phyloP scores from a whole-genome alignment of 2,888 invertebrate species.

The Athalia cordata region DNA sequence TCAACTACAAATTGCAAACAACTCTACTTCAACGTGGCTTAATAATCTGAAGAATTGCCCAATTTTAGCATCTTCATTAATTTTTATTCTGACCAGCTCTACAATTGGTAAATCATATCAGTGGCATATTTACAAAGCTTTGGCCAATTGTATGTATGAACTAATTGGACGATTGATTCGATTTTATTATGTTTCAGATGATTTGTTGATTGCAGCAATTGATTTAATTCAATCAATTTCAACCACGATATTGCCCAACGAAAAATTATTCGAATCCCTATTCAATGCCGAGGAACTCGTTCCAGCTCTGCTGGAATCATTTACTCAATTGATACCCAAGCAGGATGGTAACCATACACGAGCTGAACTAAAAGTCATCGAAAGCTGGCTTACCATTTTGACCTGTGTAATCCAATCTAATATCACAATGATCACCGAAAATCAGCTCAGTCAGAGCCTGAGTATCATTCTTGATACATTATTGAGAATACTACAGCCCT shows the following conservation, averaged over 20 bases:
- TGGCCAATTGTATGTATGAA: background rate
- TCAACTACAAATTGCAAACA: slow-evolving; percentile 56
- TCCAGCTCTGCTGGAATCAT: slow-evolving; percentile 59
- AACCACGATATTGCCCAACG: slow-evolving; percentile 50
- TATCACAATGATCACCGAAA: slow-evolving; percentile 48
- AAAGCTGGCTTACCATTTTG: slow-evolving; percentile 61
- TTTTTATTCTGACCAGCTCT: slow-evolving; percentile 85
- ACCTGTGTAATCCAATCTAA: slow-evolving; percentile 54
- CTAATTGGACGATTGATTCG: background rate
- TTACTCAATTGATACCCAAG: slow-evolving; percentile 57
- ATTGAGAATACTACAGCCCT: slow-evolving; percentile 59
- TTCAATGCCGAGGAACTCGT: slow-evolving; percentile 58
- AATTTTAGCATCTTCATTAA: slow-evolving; percentile 77
- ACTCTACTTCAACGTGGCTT: slow-evolving; percentile 61
- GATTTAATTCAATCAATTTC: slow-evolving; percentile 61
- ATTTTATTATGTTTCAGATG: slow-evolving; percentile 40
- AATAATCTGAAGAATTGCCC: slow-evolving; percentile 63
- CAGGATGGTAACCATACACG: slow-evolving; percentile 51
- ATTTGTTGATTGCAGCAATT: slow-evolving; percentile 60
- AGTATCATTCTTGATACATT: slow-evolving; percentile 55
- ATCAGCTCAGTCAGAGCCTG: slow-evolving; percentile 49
- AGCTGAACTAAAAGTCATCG: slow-evolving; percentile 54
- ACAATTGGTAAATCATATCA: slow-evolving; percentile 74
- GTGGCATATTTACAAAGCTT: slow-evolving; percentile 6
- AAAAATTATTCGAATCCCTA: slow-evolving; percentile 54